Evolutionary conservation across 2,797 vertebrate species (phyloP), one percentile per base, ranked within the genome.

Genomic region (Triplophysa bombifrons): DNA sequence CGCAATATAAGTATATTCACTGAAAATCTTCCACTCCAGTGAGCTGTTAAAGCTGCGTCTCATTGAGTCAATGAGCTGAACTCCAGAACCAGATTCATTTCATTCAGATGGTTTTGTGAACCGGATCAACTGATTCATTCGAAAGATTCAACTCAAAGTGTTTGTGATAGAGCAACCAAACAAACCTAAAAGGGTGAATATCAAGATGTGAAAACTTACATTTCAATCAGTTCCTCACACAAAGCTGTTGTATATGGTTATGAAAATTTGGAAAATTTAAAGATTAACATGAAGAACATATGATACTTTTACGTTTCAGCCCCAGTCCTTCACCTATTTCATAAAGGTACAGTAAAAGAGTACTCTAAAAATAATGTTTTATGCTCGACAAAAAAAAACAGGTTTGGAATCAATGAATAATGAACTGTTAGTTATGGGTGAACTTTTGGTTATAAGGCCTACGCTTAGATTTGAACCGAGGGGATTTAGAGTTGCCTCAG

Each of bases 401-500:
- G 19, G 53, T 55, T 55, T 25, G 60, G 20, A 16, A 30, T 16
- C 27, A 34, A 61, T 48, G 46, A 48, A 48, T 48, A 48, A 48
- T 48, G 46, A 48, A 48, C 13, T 48, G 46, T 48, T 13, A 48
- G 13, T 48, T 48, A 48, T 48, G 27, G 60, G 25, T 61, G 25
- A 34, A 61, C 60, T 34, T 19, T 17, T 17, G 27, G 25, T 34
- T 72, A 27, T 72, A 64, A 73, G 61, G 70, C 38, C 77, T 56
- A 20, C 11, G 19, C 7, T 16, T 65, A 58, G 50, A 30, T 79
- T 56, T 66, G 25, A 79, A 79, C 20, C 46, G 19, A 79, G 19
- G 50, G 51, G 77, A 66, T 79, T 72, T 79, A 65, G 68, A 65
- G 51, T 61, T 73, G 70, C 77, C 41, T 56, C 70, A 56, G 38